Percentiles rank a stretch among this genome's conserved stretches.
These are phyloP conservation scores for Melanostoma mellinum DNA, from an alignment of 2,888 invertebrate genomes.

Conservation along the genomic window DNA sequence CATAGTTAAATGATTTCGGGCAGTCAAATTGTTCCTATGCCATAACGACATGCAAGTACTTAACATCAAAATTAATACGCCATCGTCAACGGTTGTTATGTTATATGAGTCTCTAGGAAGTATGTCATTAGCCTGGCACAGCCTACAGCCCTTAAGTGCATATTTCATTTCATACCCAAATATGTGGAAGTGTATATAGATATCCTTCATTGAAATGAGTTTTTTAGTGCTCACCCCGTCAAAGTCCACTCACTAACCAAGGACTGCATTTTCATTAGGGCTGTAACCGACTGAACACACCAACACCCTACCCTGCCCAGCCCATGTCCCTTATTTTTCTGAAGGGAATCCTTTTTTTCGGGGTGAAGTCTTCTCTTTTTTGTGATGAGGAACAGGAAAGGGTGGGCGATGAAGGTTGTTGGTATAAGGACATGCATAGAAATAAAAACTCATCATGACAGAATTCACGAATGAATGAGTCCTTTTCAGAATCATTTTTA, in stretches of 20 bases:
- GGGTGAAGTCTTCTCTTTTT: slow-evolving; percentile 10
- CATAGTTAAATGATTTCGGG: slow-evolving; percentile 60
- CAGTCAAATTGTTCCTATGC: slow-evolving; percentile 53
- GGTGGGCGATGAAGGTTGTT: slow-evolving; percentile 4
- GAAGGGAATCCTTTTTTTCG: slow-evolving; percentile 46
- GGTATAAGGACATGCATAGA: slow-evolving; percentile 36
- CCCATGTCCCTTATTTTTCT: slow-evolving; percentile 32
- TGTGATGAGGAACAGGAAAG: slow-evolving; percentile 18
- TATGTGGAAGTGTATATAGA: slow-evolving; percentile 9
- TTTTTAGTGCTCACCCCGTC: slow-evolving; percentile 60
- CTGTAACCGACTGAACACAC: slow-evolving; percentile 21
- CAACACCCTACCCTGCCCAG: slow-evolving; percentile 4
- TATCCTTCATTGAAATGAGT: slow-evolving; percentile 64
- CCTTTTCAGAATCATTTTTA: slow-evolving; percentile 31
- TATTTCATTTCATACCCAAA: slow-evolving; percentile 17
- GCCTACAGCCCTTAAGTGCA: slow-evolving; percentile 42
- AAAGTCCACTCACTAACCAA: slow-evolving; percentile 50
- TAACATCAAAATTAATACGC: slow-evolving; percentile 71
- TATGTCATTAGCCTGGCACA: slow-evolving; percentile 62
- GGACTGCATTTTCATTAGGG: slow-evolving; percentile 69
- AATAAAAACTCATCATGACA: slow-evolving; percentile 68
- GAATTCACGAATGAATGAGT: slow-evolving; percentile 67
- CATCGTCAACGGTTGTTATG: slow-evolving; percentile 49
- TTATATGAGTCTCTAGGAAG: slow-evolving; percentile 52
- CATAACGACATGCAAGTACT: slow-evolving; percentile 54